phyloP scores from a whole-genome alignment of 2,797 vertebrate genomes.

The Etheostoma nigrum region DNA sequence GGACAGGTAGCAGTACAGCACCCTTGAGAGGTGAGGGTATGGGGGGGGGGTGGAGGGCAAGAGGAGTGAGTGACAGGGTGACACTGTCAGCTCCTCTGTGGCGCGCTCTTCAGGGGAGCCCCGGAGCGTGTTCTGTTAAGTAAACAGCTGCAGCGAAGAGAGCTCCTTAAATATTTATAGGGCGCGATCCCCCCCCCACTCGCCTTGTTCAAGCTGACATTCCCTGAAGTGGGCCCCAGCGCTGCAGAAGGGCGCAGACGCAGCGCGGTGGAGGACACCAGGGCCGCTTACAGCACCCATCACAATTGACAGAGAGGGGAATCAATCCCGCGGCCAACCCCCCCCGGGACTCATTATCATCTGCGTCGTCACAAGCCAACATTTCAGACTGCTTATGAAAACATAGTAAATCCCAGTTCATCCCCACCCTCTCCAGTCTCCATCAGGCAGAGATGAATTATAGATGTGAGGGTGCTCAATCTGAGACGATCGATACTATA shows the following conservation, averaged over 20 bases:
- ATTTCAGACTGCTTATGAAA: slow-evolving; percentile 63
- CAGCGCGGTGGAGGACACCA: slow-evolving; percentile 7
- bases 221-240: slow-evolving; percentile 55
- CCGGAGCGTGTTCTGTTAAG: slow-evolving; percentile 80
- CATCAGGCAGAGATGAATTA: slow-evolving; percentile 80
- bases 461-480: slow-evolving; percentile 80
- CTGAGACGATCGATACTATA: slow-evolving; percentile 83
- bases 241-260: slow-evolving; percentile 17
- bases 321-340: slow-evolving; percentile 31
- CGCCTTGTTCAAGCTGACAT: slow-evolving; percentile 52
- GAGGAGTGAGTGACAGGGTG: slow-evolving; percentile 75
- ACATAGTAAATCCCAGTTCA: slow-evolving; percentile 52
- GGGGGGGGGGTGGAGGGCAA: slow-evolving; percentile 23
- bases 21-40: slow-evolving; percentile 27
- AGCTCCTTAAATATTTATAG: slow-evolving; percentile 84
- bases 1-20: slow-evolving; percentile 55
- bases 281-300: slow-evolving; percentile 33
- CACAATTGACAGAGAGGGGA: slow-evolving; percentile 29
- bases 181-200: slow-evolving; percentile 64
- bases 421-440: slow-evolving; percentile 36
- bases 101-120: slow-evolving; percentile 68
- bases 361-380: slow-evolving; percentile 40
- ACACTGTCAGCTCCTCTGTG: slow-evolving; percentile 64
- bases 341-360: slow-evolving; percentile 49
- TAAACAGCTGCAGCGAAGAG: slow-evolving; percentile 80